Evolutionary conservation across 1,140 invertebrate species (phyloP), one percentile per base, ranked within the genome.

Genomic region (Drosophila fuyamai): DNA sequence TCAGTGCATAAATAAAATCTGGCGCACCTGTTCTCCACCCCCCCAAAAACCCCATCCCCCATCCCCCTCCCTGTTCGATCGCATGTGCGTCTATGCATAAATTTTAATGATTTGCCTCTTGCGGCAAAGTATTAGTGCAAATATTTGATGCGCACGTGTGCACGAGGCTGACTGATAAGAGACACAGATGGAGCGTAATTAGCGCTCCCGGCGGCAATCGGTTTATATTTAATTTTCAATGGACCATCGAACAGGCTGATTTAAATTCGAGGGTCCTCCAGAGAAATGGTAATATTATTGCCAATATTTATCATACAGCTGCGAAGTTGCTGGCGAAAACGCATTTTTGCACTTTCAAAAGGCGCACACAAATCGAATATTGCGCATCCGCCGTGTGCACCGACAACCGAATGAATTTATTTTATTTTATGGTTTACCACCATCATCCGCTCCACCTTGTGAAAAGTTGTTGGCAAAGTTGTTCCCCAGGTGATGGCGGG

Each of bases 71-170:
- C 35, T 27, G 8, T n/a, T 40, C 27, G 23, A 54, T 79, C 32
- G 44, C 62, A 74, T 58, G 46, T 84, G 80, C 80, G 70, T 13
- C 71, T 63, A 36, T 84, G 84, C 84, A 89, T 89, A 81, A 81
- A 89, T 81, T 89, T 84, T 63, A 84, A 84, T 83, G 81, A 89
- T 89, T 89, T 84, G 73, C 72, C 72, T 76, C 68, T 65, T 84
- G 84, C 70, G 74, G 77, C 61, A 72, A 73, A 78, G 84, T 78
- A 83, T 78, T 84, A 67, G 67, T 55, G 70, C 84, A 88, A 88
- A 89, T 89, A 89, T 89, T 89, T 89, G 61, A 65, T 50, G 50
- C 40, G 32, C 36, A 43, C 44, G 44, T 40, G 16, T 27, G 47
- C 18, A 27, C 48, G 50, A 57, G 54, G 58, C 40, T 27, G 32